These are phyloP conservation scores for Corynorhinus townsendii DNA, from an alignment of 2,113 vertebrate genomes.

Conservation along the genomic window DNA sequence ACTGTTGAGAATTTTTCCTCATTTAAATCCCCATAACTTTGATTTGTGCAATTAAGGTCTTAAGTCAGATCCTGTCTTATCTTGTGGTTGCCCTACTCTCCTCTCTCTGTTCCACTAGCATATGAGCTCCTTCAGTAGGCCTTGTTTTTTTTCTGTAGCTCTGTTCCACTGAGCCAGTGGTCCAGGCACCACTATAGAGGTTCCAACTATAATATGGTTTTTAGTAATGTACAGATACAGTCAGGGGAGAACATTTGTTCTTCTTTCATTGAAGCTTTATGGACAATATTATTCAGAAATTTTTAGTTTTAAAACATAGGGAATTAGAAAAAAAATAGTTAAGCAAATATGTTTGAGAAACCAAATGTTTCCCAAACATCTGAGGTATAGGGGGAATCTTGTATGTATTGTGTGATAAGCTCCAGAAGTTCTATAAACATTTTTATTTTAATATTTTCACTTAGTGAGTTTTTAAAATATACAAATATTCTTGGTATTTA, in stretches of 20 bases:
- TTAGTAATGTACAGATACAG: background rate
- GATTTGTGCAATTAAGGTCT: background rate
- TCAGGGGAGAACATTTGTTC: background rate
- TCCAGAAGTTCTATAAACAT: background rate
- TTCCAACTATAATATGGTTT: background rate
- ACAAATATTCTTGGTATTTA: background rate
- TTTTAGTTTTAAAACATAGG: background rate
- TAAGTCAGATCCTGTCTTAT: background rate
- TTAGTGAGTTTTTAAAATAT: background rate
- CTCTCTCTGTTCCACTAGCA: background rate
- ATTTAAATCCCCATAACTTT: background rate
- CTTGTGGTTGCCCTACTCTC: fast-evolving
- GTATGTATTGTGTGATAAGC: background rate
- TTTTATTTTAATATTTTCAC: background rate
- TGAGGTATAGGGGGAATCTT: background rate
- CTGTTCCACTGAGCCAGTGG: background rate
- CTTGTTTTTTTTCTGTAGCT: background rate
- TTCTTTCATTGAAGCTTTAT: background rate
- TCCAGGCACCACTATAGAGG: background rate
- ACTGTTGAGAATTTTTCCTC: background rate
- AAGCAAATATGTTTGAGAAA: background rate
- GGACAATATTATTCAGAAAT: background rate
- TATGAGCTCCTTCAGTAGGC: background rate
- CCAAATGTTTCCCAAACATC: background rate
- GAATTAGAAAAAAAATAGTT: background rate